phyloP scores from a whole-genome alignment of 2,888 invertebrate species.

The Parnassius apollo region DNA sequence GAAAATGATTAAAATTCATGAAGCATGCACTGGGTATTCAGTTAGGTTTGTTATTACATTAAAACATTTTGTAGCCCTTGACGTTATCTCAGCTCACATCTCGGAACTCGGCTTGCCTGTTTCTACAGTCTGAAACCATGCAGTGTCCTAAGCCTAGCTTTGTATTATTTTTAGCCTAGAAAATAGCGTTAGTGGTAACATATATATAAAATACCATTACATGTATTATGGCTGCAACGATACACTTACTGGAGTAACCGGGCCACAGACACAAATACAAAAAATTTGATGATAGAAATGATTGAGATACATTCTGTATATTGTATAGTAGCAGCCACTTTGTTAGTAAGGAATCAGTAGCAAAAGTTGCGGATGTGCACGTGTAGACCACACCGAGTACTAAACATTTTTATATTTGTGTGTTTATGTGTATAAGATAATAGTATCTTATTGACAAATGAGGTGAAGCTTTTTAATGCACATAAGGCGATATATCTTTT shows the following conservation, averaged over 20 bases:
- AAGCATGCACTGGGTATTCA: slow-evolving; percentile 57
- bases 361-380: slow-evolving; percentile 76
- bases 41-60: slow-evolving; percentile 68
- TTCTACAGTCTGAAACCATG: slow-evolving; percentile 57
- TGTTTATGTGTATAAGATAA: slow-evolving; percentile 17
- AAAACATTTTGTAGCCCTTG: slow-evolving; percentile 41
- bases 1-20: slow-evolving; percentile 44
- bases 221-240: slow-evolving; percentile 59
- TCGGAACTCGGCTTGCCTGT: slow-evolving; percentile 14
- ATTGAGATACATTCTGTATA: neutral
- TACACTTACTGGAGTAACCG: slow-evolving; percentile 39
- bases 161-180: slow-evolving; percentile 67
- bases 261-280: neutral
- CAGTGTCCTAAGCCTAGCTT: slow-evolving; percentile 65
- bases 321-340: slow-evolving; percentile 59
- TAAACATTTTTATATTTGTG: slow-evolving; percentile 33
- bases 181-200: slow-evolving; percentile 66
- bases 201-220: slow-evolving; percentile 27
- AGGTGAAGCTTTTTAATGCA: slow-evolving; percentile 4
- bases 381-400: slow-evolving; percentile 76
- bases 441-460: slow-evolving; percentile 11
- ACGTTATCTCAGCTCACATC: slow-evolving; percentile 26
- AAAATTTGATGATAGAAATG: neutral
- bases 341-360: slow-evolving; percentile 74
- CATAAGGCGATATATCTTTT: slow-evolving; percentile 8